Evolutionary conservation across 2,888 invertebrate species (phyloP), one percentile per base, ranked within the genome.

Genomic region (Pristionchus japonicus): DNA sequence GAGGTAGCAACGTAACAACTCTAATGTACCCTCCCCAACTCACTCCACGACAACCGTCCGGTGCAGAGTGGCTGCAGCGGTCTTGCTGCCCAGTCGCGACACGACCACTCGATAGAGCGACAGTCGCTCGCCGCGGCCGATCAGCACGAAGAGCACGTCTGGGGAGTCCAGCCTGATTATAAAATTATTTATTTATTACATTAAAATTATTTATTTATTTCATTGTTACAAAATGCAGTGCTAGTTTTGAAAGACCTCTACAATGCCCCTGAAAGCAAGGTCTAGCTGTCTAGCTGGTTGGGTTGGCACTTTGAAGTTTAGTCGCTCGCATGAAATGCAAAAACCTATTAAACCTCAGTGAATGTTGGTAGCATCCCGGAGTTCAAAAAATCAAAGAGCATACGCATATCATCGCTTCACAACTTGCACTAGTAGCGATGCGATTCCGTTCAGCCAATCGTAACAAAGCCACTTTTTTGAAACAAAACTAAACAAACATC

Each of bases 41-140:
- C 57, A 88, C 80, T 88, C 88, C 11, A 85, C 37, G 40, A 52
- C 57, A 4, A 86, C 52, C 4, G 64, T 67, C 61, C 61, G 4
- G 11, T 43, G 61, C 34, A 74, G 57, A 17, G 85, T 74, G 3
- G 88, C 77, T 0, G 87, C 57, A 15, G 15, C 17, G 0, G 40
- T 31, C 11, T 20, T 40, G n/a, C 49, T 27, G 15, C 52, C 87
- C 20, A 87, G 52, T 20, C 77, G 11, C 31, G 49, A 47, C 27
- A 74, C 57, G 40, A 57, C 40, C 17, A 87, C 23, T 27, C 87
- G 87, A 27, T 87, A 77, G 57, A 87, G n/a, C 0, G 23, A 34
- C 15, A 87, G 23, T 3, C n/a, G 34, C 11, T 86, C 47, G 15
- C 89, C 92, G 7, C 91, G 87, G 40, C 83, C 88, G 15, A 91